Conservation (phyloP, 1,140 invertebrate species). For the Lineus longissimus region DNA sequence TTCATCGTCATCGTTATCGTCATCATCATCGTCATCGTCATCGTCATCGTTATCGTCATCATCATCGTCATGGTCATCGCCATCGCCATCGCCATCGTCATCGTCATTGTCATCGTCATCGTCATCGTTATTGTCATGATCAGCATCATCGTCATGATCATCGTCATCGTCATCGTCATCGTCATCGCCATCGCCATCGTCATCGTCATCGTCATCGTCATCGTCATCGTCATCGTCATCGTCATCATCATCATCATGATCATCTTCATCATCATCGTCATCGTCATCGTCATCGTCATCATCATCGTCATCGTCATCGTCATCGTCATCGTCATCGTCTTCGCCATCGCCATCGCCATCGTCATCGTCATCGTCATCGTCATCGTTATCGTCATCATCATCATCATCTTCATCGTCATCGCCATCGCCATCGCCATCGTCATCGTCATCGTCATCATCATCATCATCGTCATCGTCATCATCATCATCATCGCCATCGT, state of each 20-base stretch:
- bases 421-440: background rate
- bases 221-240: conserved; percentile 1
- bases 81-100: background rate
- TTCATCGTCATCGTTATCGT: background rate
- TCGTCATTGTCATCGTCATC: conserved; percentile 1
- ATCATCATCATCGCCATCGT: conserved; percentile 1
- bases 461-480: background rate
- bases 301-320: conserved; percentile 1
- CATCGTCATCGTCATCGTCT: conserved; percentile 1
- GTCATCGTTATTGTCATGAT: no score
- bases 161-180: no score
- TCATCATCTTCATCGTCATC: conserved; percentile 1
- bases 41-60: no score
- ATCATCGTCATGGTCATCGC: no score
- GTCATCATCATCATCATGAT: background rate
- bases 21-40: background rate
- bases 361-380: conserved; percentile 1
- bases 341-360: no score
- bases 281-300: conserved; percentile 1
- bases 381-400: conserved; percentile 2
- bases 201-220: conserved; percentile 1
- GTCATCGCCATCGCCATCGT: conserved; percentile 1
- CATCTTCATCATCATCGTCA: background rate
- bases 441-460: background rate
- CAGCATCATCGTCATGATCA: no score